These are phyloP conservation scores for Augochlorella aurata DNA, from an alignment of 2,888 invertebrate genomes.

Conservation along the genomic window DNA sequence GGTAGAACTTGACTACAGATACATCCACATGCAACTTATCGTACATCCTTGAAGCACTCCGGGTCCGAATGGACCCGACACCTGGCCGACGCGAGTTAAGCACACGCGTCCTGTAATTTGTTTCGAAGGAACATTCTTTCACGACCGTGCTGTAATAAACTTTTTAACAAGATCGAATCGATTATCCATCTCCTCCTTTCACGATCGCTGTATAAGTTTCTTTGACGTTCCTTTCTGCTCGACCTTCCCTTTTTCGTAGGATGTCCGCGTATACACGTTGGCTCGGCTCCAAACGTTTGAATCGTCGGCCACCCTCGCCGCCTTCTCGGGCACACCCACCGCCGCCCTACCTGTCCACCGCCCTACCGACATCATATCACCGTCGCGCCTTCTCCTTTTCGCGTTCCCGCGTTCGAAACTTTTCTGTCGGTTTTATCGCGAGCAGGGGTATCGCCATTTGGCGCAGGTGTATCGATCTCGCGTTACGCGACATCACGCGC, in stretches of 20 bases:
- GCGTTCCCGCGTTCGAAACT: slow-evolving; percentile 35
- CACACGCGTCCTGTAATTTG: neutral
- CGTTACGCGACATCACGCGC: slow-evolving; percentile 29
- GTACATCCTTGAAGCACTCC: neutral
- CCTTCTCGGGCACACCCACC: neutral
- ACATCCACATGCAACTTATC: too few relatives aligned
- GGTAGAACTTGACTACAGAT: too few relatives aligned
- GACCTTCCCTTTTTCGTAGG: slow-evolving; percentile 22
- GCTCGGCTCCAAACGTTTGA: slow-evolving; percentile 53
- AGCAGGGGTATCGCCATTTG: slow-evolving; percentile 29
- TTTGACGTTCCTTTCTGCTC: slow-evolving; percentile 6
- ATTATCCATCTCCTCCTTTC: slow-evolving; percentile 10
- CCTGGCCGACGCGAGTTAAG: neutral
- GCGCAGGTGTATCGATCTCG: slow-evolving; percentile 49
- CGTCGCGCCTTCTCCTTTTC: slow-evolving; percentile 35
- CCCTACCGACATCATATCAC: slow-evolving; percentile 46
- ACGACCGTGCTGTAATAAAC: neutral
- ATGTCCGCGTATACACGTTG: slow-evolving; percentile 39
- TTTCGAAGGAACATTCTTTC: neutral
- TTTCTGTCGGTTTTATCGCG: slow-evolving; percentile 41
- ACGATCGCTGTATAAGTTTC: slow-evolving; percentile 1
- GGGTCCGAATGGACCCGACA: neutral
- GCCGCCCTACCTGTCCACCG: neutral
- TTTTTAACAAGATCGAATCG: slow-evolving; percentile 8
- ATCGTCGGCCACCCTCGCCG: slow-evolving; percentile 23